Percentiles rank a stretch among this genome's conserved stretches.
Evolutionary conservation across 2,113 vertebrate genomes (phyloP).

Genomic region (Poeciliopsis turrubarensis): DNA sequence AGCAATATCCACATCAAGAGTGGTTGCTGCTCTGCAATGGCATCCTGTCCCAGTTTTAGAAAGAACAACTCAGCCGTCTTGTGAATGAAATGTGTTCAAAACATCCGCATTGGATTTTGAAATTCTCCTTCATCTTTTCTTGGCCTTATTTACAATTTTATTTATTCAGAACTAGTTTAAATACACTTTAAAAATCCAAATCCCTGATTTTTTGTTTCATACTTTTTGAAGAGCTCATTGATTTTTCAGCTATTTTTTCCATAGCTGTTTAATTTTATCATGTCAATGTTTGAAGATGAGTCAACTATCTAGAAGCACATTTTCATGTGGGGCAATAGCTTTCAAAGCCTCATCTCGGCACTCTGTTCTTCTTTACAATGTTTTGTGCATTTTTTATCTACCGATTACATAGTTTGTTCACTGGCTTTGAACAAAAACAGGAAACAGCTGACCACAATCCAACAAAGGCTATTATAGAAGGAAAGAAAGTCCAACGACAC

Average conservation of each 20-base stretch:
- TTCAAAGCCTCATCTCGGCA: no score
- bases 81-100: conserved; percentile 15
- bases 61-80: conserved; percentile 16
- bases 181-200: not conserved
- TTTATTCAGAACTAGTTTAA: not conserved
- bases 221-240: not conserved
- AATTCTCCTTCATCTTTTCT: conserved; percentile 6
- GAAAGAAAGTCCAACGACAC: no score
- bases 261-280: not conserved
- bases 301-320: no score
- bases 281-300: not conserved
- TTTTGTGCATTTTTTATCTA: no score
- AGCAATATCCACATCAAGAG: conserved; percentile 19
- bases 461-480: no score
- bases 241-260: not conserved
- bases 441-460: no score
- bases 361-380: no score
- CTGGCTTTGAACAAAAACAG: no score
- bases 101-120: not conserved
- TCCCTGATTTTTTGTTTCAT: not conserved
- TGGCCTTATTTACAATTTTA: not conserved
- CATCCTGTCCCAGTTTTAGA: conserved; percentile 40
- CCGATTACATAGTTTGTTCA: no score
- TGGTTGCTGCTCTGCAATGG: conserved; percentile 8
- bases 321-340: no score